Evolutionary conservation across 2,113 vertebrate genomes (phyloP), one percentile per base, ranked within the genome.

Genomic region (Carassius auratus): DNA sequence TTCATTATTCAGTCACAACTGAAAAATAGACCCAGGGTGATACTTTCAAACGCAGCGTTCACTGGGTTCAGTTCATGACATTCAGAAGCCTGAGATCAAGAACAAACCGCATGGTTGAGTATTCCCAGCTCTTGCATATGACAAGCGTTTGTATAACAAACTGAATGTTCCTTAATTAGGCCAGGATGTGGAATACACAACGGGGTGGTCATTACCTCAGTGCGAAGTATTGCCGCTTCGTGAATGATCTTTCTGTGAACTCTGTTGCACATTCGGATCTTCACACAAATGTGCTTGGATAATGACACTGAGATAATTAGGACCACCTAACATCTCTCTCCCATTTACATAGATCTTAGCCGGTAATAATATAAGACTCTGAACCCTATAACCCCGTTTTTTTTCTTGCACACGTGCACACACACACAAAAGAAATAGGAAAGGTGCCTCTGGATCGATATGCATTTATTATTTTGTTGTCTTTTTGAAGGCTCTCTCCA

Each of bases 281-380:
- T 42, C 13, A 38, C 12, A 79, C 12, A 79, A 79, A 79, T 79
- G 33, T 42, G 55, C 21, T 23, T 79, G 55, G 5, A 59, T 78
- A 78, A 61, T 42, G 76, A 78, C 26, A 57, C 75, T 76, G 76
- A 55, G 30, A 77, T 36, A 36, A 77, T 77, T 77, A 77, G 5
- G 33, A 23, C 76, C 33, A 38, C 76, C 33, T 23, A 33, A 23
- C 33, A 23, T 15, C 33, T 42, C 6, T 36, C 33, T 61, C 12
- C 0, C 55, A 38, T 38, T 1, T 42, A 38, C 76, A 23, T 9
- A 57, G 55, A 23, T 33, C 19, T 79, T 61, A 61, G 33, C 9
- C 0, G 13, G 55, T n/a, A 79, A 61, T 61, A 79, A 62, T 42
- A 12, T 21, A 59, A 2, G 33, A 33, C 30, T 77, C 30, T 77